Conservation (phyloP, 2,113 vertebrate genomes). For the Gracilinanus agilis region DNA sequence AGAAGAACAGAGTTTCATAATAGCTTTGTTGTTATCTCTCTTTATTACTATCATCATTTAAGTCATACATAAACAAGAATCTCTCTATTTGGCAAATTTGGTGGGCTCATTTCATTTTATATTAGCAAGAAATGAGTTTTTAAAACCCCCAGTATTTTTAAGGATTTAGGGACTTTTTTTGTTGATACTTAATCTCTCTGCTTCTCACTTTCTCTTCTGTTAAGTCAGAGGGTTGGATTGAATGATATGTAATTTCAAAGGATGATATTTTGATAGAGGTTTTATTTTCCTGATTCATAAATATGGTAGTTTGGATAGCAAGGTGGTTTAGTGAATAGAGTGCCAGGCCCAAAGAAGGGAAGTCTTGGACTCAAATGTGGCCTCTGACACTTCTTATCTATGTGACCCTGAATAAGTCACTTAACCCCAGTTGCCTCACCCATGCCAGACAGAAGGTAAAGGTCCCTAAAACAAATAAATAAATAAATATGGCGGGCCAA, state of each 20-base stretch:
- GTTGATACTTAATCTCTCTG: neutral
- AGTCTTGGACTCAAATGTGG: too few species aligned
- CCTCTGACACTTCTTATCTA: too few species aligned
- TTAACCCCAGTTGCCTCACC: too few species aligned
- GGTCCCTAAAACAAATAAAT: too few species aligned
- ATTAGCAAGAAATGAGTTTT: neutral
- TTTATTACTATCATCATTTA: conserved; percentile 25
- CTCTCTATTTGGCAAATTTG: too few species aligned
- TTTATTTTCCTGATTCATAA: neutral
- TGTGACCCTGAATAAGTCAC: too few species aligned
- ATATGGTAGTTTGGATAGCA: neutral
- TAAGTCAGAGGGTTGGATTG: neutral
- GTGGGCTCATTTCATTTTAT: neutral
- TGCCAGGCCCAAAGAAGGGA: too few species aligned
- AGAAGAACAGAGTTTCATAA: conserved; percentile 35
- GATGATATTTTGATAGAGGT: neutral
- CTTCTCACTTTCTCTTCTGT: neutral
- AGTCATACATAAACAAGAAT: too few species aligned
- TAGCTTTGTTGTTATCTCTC: conserved; percentile 17
- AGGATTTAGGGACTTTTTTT: neutral
- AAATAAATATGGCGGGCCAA: conserved; percentile 11
- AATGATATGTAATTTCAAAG: neutral
- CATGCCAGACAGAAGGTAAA: too few species aligned
- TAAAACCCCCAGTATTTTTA: neutral
- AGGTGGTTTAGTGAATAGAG: too few species aligned